Percentiles rank a stretch among this genome's conserved stretches.
phyloP scores from a whole-genome alignment of 2,113 vertebrate genomes.

The Serilophus lunatus region DNA sequence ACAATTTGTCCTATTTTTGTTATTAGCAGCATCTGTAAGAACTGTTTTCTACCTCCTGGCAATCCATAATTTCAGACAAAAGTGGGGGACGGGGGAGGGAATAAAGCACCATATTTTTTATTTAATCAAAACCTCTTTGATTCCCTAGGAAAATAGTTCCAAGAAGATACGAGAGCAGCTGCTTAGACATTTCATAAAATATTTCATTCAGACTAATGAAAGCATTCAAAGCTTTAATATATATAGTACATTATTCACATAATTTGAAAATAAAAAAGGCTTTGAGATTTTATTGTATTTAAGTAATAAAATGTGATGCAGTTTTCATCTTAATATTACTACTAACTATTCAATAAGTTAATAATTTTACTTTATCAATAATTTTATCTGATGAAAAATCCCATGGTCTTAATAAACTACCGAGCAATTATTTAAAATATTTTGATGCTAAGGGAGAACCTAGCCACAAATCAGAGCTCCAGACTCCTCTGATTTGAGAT shows the following conservation, averaged over 20 bases:
- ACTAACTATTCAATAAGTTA: not conserved
- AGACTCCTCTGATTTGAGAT: not conserved
- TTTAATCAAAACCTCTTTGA: not conserved
- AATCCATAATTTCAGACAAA: constrained; percentile 18
- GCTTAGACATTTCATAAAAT: not conserved
- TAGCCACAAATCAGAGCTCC: not conserved
- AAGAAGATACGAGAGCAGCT: not conserved
- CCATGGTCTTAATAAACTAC: not conserved
- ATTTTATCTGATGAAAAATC: not conserved
- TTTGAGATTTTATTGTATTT: not conserved
- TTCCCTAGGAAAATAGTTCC: not conserved
- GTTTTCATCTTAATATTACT: not conserved
- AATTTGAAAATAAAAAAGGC: not conserved
- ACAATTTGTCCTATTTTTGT: constrained; percentile 27
- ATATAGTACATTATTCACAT: not conserved
- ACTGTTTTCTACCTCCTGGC: constrained; percentile 30
- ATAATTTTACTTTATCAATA: not conserved
- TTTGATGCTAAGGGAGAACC: not conserved
- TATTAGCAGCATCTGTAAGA: constrained; percentile 43
- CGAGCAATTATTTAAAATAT: not conserved
- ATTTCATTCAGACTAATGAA: not conserved
- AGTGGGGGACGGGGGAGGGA: not conserved
- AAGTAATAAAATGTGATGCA: not conserved
- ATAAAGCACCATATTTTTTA: not conserved
- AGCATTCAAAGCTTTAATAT: not conserved